Evolutionary conservation across 2,797 vertebrate genomes (phyloP).

Genomic region (Enteromius paludinosus): DNA sequence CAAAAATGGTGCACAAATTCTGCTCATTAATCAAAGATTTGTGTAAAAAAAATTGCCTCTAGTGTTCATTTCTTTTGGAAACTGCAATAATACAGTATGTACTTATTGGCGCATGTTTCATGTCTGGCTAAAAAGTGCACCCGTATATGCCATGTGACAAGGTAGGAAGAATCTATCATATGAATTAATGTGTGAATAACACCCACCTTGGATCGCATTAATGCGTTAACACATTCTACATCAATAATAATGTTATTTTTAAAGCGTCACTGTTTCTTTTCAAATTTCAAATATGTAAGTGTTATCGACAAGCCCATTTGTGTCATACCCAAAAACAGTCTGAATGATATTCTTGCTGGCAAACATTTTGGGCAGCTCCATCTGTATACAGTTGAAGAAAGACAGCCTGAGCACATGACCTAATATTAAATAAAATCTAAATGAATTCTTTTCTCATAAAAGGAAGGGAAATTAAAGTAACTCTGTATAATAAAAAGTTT

Average conservation of each 20-base stretch:
- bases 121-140: too few relatives aligned
- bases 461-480: slow-evolving; percentile 6
- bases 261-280: not conserved
- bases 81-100: too few relatives aligned
- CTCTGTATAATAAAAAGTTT: not conserved
- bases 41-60: too few relatives aligned
- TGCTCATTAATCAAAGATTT: too few relatives aligned
- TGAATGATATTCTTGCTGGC: not conserved
- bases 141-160: too few relatives aligned
- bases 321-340: not conserved
- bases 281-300: not conserved
- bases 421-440: not conserved
- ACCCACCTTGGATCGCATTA: not conserved
- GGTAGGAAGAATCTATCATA: not conserved
- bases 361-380: not conserved
- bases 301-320: not conserved
- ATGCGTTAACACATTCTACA: not conserved
- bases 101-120: too few relatives aligned
- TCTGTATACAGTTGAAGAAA: not conserved
- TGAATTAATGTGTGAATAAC: not conserved
- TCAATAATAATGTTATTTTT: not conserved
- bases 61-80: too few relatives aligned
- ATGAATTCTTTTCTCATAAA: not conserved
- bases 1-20: too few relatives aligned
- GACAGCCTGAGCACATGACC: not conserved